These are phyloP conservation scores for Melipona bicolor DNA, from an alignment of 2,888 invertebrate species.

Conservation along the genomic window DNA sequence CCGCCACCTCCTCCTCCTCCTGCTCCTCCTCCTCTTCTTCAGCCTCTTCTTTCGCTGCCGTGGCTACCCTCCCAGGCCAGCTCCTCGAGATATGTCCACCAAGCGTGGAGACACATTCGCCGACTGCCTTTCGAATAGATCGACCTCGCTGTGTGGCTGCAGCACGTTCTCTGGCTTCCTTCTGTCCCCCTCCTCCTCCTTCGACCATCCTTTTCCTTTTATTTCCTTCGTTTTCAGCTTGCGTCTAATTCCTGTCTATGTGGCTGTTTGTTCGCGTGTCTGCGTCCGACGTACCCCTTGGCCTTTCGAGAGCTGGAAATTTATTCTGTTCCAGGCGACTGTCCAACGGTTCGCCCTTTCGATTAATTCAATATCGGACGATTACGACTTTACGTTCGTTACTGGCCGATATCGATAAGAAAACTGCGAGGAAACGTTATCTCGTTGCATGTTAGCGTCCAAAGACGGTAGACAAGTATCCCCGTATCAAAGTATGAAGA, in stretches of 20 bases:
- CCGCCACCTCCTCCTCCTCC: background rate
- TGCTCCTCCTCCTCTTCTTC: background rate
- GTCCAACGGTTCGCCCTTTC: too few relatives aligned
- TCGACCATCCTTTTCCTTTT: background rate
- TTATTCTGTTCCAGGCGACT: too few relatives aligned
- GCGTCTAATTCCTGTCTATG: conserved; percentile 52
- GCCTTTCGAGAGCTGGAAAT: too few relatives aligned
- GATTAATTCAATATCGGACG: too few relatives aligned
- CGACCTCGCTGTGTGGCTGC: conserved; percentile 28
- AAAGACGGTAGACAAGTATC: background rate
- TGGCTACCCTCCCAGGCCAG: conserved; percentile 42
- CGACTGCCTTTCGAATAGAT: conserved; percentile 51
- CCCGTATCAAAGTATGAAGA: background rate
- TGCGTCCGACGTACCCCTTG: too few relatives aligned
- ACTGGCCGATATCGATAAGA: too few relatives aligned
- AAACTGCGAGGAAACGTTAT: too few relatives aligned
- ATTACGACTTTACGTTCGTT: too few relatives aligned
- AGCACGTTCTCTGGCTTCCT: conserved; percentile 24
- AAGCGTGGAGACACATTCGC: conserved; percentile 55
- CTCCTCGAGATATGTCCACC: conserved; percentile 60
- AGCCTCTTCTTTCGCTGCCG: conserved; percentile 23
- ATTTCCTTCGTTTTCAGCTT: conserved; percentile 36
- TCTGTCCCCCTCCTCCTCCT: background rate
- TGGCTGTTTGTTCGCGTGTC: conserved; percentile 24
- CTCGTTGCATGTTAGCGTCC: background rate